Evolutionary conservation across 2,888 invertebrate species (phyloP).

Genomic region (Athalia rosae): DNA sequence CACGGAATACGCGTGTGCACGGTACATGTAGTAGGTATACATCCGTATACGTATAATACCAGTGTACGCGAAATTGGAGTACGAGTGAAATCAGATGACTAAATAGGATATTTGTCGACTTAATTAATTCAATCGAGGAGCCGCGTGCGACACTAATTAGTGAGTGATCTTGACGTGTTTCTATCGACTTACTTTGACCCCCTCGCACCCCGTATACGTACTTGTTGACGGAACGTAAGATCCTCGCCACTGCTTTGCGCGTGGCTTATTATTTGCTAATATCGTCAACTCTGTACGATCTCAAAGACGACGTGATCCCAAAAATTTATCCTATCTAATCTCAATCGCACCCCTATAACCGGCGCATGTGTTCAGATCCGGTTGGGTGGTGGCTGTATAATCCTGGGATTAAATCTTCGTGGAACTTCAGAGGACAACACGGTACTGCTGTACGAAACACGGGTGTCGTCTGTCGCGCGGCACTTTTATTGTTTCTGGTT

Average conservation of each 20-base stretch:
- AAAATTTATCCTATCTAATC: conserved; percentile 4
- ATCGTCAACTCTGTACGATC: background rate
- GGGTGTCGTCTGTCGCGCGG: conserved; percentile 27
- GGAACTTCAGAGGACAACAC: background rate
- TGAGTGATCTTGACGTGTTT: conserved; percentile 35
- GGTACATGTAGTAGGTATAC: too few relatives aligned
- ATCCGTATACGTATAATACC: too few relatives aligned
- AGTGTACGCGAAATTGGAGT: background rate
- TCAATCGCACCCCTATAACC: background rate
- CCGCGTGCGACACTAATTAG: conserved; percentile 27
- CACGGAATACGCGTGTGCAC: too few relatives aligned
- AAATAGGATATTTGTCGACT: conserved; percentile 29
- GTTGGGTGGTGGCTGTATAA: background rate
- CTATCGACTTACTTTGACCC: conserved; percentile 39
- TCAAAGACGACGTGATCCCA: background rate
- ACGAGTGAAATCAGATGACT: conserved; percentile 1
- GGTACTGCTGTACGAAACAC: too few relatives aligned
- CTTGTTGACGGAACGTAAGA: conserved; percentile 2
- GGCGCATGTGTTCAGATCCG: background rate
- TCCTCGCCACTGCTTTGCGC: background rate
- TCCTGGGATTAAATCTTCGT: conserved; percentile 23
- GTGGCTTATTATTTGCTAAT: conserved; percentile 29
- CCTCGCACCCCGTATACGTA: background rate
- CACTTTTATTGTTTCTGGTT: conserved; percentile 32
- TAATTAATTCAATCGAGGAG: conserved; percentile 24